Evolutionary conservation across 2,888 invertebrate genomes (phyloP).

Genomic region (Himalopsyche tibetana): DNA sequence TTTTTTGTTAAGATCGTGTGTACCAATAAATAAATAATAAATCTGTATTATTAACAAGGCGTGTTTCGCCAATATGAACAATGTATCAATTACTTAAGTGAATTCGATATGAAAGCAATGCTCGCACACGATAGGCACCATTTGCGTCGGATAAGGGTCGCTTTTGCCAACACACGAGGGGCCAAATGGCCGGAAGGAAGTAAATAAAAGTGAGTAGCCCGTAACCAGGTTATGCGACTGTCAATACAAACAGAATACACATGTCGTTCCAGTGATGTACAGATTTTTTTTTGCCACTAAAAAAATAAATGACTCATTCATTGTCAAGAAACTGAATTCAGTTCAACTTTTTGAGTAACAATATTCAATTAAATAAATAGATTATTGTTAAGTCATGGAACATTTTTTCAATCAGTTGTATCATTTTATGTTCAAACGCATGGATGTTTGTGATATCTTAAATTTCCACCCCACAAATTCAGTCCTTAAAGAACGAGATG

Average conservation of each 20-base stretch:
- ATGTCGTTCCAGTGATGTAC: slow-evolving; percentile 41
- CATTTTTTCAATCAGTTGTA: too few relatives aligned
- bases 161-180: slow-evolving; percentile 54
- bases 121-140: slow-evolving; percentile 37
- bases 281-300: neutral
- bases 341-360: too few relatives aligned
- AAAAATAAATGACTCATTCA: too few relatives aligned
- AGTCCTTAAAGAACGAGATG: too few relatives aligned
- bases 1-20: neutral
- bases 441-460: too few relatives aligned
- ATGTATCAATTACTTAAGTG: slow-evolving; percentile 31
- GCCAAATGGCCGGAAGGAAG: slow-evolving; percentile 65
- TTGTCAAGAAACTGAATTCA: too few relatives aligned
- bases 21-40: neutral
- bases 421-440: too few relatives aligned
- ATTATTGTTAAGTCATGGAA: too few relatives aligned
- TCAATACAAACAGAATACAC: slow-evolving; percentile 63
- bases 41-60: neutral
- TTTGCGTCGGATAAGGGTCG: slow-evolving; percentile 46
- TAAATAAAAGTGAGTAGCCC: slow-evolving; percentile 63
- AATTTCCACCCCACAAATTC: too few relatives aligned
- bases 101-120: slow-evolving; percentile 34
- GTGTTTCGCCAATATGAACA: slow-evolving; percentile 11
- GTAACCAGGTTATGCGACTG: slow-evolving; percentile 64
- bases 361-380: too few relatives aligned